Evolutionary conservation across 1,140 invertebrate genomes (phyloP).

Genomic region (Linepithema humile): DNA sequence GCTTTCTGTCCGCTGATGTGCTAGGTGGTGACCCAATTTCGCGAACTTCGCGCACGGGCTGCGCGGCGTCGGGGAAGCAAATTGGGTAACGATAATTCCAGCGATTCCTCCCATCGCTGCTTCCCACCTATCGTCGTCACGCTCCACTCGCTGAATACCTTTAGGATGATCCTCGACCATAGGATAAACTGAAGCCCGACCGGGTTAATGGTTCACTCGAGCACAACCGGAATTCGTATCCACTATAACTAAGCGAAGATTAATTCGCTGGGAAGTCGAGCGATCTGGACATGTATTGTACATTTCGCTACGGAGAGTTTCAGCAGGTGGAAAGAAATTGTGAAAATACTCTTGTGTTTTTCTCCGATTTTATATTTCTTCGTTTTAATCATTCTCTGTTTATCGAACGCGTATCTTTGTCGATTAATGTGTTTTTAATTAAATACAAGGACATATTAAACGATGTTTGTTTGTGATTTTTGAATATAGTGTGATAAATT

Average conservation of each 20-base stretch:
- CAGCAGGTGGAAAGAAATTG: not conserved
- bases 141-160: conserved; percentile 38
- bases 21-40: conserved; percentile 61
- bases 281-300: not conserved
- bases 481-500: not conserved
- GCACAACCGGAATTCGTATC: conserved; percentile 11
- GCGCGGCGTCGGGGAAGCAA: conserved; percentile 15
- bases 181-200: conserved; percentile 32
- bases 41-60: conserved; percentile 48
- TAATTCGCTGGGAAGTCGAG: conserved; percentile 11
- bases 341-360: not conserved
- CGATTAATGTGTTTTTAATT: not conserved
- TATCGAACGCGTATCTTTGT: not conserved
- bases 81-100: conserved; percentile 58
- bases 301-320: not conserved
- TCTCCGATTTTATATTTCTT: not conserved
- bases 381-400: not conserved
- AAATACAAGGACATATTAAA: not conserved
- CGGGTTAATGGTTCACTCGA: conserved; percentile 26
- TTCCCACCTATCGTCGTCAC: conserved; percentile 42
- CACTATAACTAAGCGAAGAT: not conserved
- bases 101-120: conserved; percentile 47
- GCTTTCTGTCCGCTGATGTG: conserved; percentile 13
- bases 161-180: conserved; percentile 16
- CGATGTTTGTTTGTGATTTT: not conserved